Evolutionary conservation across 2,113 vertebrate genomes (phyloP), one percentile per base, ranked within the genome.

Genomic region (Mormyrus iriodes): DNA sequence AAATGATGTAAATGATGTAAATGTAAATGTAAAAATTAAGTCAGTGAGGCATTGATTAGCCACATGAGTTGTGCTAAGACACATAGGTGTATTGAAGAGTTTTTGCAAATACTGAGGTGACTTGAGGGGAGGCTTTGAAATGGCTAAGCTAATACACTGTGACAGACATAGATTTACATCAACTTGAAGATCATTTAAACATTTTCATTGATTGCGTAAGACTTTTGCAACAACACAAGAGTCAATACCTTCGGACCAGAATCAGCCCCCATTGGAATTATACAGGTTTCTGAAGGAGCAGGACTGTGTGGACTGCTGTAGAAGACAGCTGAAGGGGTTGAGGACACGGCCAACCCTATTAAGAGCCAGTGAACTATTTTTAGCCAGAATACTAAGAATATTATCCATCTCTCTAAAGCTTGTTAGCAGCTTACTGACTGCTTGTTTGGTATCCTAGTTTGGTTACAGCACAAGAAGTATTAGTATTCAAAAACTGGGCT

Each of bases 291-390:
- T 53, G 52, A 17, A 69, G 61, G 6, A 9, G 61, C 61, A 19
- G 55, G 55, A 61, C 21, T n/a, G n/a, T 8, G 21, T 69, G 61
- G 24, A 46, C 44, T 46, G n/a, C 55, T 24, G 61, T 21, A n/a
- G 79, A 44, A 83, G 4, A 39, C 31, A 31, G 76, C 52, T 39
- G 85, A 90, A 85, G 85, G 91, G 91, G 90, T 91, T 73, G 52
- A 88, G 87, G 88, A 88, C 89, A 92, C 39, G 92, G 92, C 93
- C 91, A 94, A 93, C 92, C 86, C 84, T 53, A 88, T 92, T 94
- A 95, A 52, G 65, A 53, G 88, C 24, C 49, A 88, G 73, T 58
- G 53, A 39, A 86, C 91, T 93, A 92, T 88, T 90, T 93, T 91
- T 91, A 90, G 91, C n/a, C 69, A 8, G 2, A 21, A 87, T 88